A percentile compares a stretch with the other conserved stretches of the same genome.
Evolutionary conservation across 2,888 invertebrate species (phyloP).

Genomic region (Agrilus mali): DNA sequence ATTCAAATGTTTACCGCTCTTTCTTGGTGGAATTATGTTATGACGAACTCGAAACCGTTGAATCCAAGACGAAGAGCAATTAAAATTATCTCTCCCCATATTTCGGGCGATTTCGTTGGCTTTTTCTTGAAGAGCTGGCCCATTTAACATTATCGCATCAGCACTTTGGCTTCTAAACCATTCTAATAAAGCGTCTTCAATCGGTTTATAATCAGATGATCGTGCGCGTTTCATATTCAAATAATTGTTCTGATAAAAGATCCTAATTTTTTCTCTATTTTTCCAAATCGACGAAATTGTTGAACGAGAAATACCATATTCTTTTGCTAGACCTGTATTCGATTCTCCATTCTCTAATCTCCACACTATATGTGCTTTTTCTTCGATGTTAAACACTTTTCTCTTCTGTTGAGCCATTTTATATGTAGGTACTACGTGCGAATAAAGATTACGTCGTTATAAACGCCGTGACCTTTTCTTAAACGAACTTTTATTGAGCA

Average conservation of each 20-base stretch:
- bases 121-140: slow-evolving; percentile 14
- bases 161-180: slow-evolving; percentile 11
- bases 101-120: slow-evolving; percentile 11
- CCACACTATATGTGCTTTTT: slow-evolving; percentile 8
- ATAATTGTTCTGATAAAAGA: slow-evolving; percentile 9
- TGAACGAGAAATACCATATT: slow-evolving; percentile 10
- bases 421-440: too few species aligned
- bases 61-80: slow-evolving; percentile 14
- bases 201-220: slow-evolving; percentile 8
- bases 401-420: slow-evolving; percentile 7
- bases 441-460: too few species aligned
- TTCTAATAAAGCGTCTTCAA: slow-evolving; percentile 11
- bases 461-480: too few species aligned
- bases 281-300: slow-evolving; percentile 11
- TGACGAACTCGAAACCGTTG: slow-evolving; percentile 13
- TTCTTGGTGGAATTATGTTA: slow-evolving; percentile 10
- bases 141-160: slow-evolving; percentile 11
- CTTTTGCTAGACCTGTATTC: slow-evolving; percentile 8
- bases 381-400: slow-evolving; percentile 9
- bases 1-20: slow-evolving; percentile 11
- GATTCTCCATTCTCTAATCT: slow-evolving; percentile 10
- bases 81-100: slow-evolving; percentile 10
- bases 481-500: too few species aligned
- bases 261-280: slow-evolving; percentile 9
- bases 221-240: slow-evolving; percentile 10